Base-by-base conservation (phyloP, 1,140 invertebrate genomes). In the Drosophila punjabiensis region DNA sequence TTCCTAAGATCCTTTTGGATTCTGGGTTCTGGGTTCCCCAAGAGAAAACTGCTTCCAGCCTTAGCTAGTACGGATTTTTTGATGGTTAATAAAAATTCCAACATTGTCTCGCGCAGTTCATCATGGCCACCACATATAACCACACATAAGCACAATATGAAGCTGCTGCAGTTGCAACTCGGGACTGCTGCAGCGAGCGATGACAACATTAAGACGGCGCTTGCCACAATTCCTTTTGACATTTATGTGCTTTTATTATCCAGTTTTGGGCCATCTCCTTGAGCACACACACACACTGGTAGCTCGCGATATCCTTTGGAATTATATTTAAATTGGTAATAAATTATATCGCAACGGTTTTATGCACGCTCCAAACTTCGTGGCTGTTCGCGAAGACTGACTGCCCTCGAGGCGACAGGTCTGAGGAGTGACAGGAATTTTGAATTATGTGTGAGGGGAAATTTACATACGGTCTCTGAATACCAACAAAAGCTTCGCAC, bases 41-140 rank as follows among this genome's bases (percentile, higher is more conserved):
- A 8, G 39, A 37, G 41, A 32, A 39, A 32, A 11, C 33, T 18
- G 39, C 65, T 69, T 37, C 45, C 60, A 43, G 48, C 16, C 76
- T 50, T 41, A 75, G 69, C 43, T 32, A 77, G 58, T 67, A 76
- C 76, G 79, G 76, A 85, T 90, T 91, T 87, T 75, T 86, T 90
- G 86, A 90, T 90, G 86, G 86, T 90, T 90, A 90, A 90, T 90
- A 90, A 90, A 90, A 90, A 90, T 90, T 90, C 86, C 86, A 90
- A 90, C 86, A 90, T 90, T 90, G 86, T 90, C 86, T 90, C 65
- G 68, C 58, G 69, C 81, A 90, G 86, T 90, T 90, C 86, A 90
- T 90, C 86, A 90, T 90, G 73, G 77, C 81, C 59, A 59, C 33
- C 77, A 74, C 73, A 83, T 37, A 83, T 56, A 56, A 11, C 53